These are phyloP conservation scores for Digitonthophagus gazella DNA, from an alignment of 2,888 invertebrate genomes.

Conservation along the genomic window DNA sequence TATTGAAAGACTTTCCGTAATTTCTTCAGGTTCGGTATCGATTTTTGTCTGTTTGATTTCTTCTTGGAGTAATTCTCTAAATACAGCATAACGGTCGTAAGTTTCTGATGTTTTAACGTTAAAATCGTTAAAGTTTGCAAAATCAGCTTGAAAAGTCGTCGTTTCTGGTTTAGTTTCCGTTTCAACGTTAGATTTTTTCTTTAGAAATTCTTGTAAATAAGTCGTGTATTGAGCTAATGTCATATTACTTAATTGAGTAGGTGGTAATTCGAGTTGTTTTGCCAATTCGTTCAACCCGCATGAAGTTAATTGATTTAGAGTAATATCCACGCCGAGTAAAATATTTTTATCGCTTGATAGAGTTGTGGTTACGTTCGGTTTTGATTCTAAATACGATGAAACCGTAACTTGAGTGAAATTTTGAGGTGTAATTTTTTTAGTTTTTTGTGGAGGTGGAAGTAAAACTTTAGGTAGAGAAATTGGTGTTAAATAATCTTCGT, in stretches of 20 bases:
- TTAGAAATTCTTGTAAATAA: constrained; percentile 65
- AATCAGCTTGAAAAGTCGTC: constrained; percentile 61
- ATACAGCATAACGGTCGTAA: constrained; percentile 84
- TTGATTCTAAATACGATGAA: constrained; percentile 39
- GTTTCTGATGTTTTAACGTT: constrained; percentile 39
- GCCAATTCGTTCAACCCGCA: constrained; percentile 81
- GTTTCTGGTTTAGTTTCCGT: constrained; percentile 36
- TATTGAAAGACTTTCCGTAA: constrained; percentile 26
- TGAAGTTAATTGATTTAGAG: constrained; percentile 77
- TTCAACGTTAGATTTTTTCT: constrained; percentile 47
- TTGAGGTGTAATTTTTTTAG: constrained; percentile 37
- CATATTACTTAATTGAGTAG: constrained; percentile 77
- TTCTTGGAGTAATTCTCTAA: constrained; percentile 77
- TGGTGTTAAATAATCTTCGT: constrained; percentile 68
- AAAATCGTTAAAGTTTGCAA: constrained; percentile 59
- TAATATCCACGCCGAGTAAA: constrained; percentile 66
- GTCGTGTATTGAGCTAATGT: constrained; percentile 83
- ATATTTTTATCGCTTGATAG: constrained; percentile 35
- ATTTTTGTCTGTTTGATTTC: constrained; percentile 61
- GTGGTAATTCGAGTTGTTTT: constrained; percentile 70
- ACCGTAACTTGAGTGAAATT: constrained; percentile 34
- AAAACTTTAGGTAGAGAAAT: constrained; percentile 57
- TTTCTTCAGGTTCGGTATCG: constrained; percentile 45
- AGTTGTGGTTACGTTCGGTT: constrained; percentile 40
- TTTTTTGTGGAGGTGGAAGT: constrained; percentile 54